Evolutionary conservation across 2,113 vertebrate species (phyloP), one percentile per base, ranked within the genome.

Genomic region (Dasyprocta punctata): DNA sequence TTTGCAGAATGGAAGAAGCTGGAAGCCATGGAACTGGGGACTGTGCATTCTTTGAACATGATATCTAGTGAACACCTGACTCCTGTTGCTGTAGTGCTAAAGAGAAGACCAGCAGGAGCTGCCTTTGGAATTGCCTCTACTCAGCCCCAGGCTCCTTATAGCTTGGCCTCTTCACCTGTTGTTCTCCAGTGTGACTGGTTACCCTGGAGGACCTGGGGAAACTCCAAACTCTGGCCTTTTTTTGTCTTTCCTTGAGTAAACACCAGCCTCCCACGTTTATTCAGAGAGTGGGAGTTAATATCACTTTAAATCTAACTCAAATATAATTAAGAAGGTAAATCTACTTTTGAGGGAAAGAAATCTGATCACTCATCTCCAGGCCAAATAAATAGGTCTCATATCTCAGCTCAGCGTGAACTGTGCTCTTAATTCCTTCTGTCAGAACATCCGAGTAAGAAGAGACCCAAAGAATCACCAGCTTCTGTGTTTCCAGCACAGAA

Each of bases 321-420:
- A 97, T 54, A 94, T 86, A 73, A 97, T 97, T 96, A 96, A 93
- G 84, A 97, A 95, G n/a, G 94, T 95, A 96, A 97, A 97, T 97
- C 97, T 96, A 86, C 94, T 78, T 95, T 73, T 82, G 75, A 65
- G 63, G 58, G 47, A 52, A 84, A 78, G 78, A 75, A 33, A 58
- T 36, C n/a, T 41, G 26, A 75, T 90, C 10, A 0, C 33, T 94
- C 65, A 63, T 84, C 90, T 69, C 52, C 49, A 96, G 95, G 49
- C 60, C 97, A 92, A 91, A 96, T 93, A 89, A 63, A 87, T 61
- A 83, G 81, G 82, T 69, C 82, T 77, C 82, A 47, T 16, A 20
- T 90, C 65, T 56, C 56, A 47, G 69, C 33, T 12, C 4, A 0
- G 6, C 0, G 47, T 12, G 69, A 86, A 20, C 87, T 7, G 33